Base-by-base conservation (phyloP, 2,888 invertebrate species). In the Drosophila dives region DNA sequence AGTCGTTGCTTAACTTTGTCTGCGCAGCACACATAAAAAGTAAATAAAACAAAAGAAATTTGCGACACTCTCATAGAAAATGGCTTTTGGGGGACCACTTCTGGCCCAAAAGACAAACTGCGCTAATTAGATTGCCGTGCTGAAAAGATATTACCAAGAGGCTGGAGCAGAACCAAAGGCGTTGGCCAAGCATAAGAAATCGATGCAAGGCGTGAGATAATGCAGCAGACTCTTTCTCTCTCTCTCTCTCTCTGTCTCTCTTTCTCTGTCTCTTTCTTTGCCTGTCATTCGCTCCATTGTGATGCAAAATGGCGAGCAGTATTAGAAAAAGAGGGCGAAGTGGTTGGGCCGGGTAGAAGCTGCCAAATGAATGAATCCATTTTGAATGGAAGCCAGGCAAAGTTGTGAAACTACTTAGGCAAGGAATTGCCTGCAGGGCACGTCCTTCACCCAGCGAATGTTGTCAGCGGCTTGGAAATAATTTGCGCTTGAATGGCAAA, bases 401-500 rank as follows among this genome's bases (percentile, higher is more conserved):
- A 59, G 50, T 60, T 59, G 42, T 34, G 60, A 23, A 50, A 65
- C 64, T 65, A 80, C 72, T 77, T 77, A 58, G 40, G 45, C 53
- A 40, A 36, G 40, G 38, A 58, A 54, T 26, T 64, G 61, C 64
- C 69, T 42, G 49, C 51, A 38, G 50, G 49, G 38, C 42, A 33
- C 62, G 75, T 72, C 75, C 81, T 77, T 77, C 72, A 71, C 61
- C 72, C 68, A 66, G 56, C 51, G 34, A 66, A 55, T 38, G 55
- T 55, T 80, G 81, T 81, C 69, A 67, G 72, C 62, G 72, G 56
- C 74, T 71, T 64, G 80, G 55, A 85, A 87, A 78, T 84, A 81
- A 81, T 81, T 84, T 81, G 81, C 64, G 65, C 75, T 65, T 77
- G 62, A 84, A 72, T 80, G 73, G 78, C 64, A 81, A 79, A 73